Conservation (phyloP, 2,113 vertebrate genomes). For the Oxyura jamaicensis region DNA sequence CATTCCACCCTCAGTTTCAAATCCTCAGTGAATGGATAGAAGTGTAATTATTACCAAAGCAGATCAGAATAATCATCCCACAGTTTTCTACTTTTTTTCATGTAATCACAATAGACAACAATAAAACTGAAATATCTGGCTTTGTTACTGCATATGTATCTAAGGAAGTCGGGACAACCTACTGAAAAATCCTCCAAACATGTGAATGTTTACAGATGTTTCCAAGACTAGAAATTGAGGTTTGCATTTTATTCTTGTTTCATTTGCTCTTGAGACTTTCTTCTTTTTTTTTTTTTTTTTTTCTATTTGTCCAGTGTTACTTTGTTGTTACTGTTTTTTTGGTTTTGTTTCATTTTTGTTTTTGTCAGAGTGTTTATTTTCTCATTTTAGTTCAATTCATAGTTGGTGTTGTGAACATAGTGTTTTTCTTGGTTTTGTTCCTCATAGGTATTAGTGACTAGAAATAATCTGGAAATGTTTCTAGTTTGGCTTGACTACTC, state of each 20-base stretch:
- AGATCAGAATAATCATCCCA: not conserved
- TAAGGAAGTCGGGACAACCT: not conserved
- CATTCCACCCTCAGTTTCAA: not conserved
- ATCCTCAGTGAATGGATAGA: not conserved
- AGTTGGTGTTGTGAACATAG: not conserved
- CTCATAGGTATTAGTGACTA: not conserved
- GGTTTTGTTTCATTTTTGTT: not conserved
- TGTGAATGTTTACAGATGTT: not conserved
- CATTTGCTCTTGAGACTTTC: not conserved
- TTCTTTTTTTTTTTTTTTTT: not conserved
- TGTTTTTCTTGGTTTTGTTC: not conserved
- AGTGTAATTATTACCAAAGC: not conserved
- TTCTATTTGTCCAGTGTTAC: not conserved
- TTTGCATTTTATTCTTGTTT: not conserved
- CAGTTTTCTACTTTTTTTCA: not conserved
- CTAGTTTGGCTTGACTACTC: not conserved
- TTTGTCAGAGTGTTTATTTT: not conserved
- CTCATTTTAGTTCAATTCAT: not conserved
- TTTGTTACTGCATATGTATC: fast-evolving
- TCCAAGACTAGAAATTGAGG: not conserved
- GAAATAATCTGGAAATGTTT: not conserved
- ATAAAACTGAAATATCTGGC: not conserved
- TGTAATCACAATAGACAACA: not conserved
- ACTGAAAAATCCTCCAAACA: not conserved
- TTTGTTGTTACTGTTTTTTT: not conserved